These are phyloP conservation scores for Macrobrachium nipponense DNA, from an alignment of 1,140 invertebrate genomes.

Conservation along the genomic window DNA sequence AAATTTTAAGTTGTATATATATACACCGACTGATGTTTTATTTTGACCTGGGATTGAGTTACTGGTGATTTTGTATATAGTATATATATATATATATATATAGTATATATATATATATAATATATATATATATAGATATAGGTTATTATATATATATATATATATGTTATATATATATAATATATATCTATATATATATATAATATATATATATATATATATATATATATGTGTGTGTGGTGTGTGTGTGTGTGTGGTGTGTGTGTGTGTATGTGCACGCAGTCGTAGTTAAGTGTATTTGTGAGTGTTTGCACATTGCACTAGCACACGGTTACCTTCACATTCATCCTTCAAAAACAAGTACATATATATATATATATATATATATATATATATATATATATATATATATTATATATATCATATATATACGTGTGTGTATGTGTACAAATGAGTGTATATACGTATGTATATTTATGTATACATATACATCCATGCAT, in stretches of 20 bases:
- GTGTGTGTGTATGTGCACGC: neutral
- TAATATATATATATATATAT: neutral
- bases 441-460: neutral
- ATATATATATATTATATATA: slow-evolving; percentile 22
- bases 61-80: too few species aligned
- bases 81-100: neutral
- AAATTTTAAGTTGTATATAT: neutral
- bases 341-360: too few species aligned
- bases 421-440: neutral
- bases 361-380: slow-evolving; percentile 9
- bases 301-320: too few species aligned
- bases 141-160: slow-evolving; percentile 28
- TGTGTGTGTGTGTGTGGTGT: neutral
- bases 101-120: slow-evolving; percentile 14
- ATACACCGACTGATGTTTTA: neutral
- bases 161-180: neutral
- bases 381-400: neutral
- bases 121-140: slow-evolving; percentile 28
- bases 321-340: too few species aligned
- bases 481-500: slow-evolving; percentile 21
- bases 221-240: neutral
- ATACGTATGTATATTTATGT: slow-evolving; percentile 26
- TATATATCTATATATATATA: too few species aligned
- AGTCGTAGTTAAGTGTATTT: too few species aligned
- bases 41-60: too few species aligned